These are phyloP conservation scores for Bellardia pandia DNA, from an alignment of 2,888 invertebrate genomes.

Conservation along the genomic window DNA sequence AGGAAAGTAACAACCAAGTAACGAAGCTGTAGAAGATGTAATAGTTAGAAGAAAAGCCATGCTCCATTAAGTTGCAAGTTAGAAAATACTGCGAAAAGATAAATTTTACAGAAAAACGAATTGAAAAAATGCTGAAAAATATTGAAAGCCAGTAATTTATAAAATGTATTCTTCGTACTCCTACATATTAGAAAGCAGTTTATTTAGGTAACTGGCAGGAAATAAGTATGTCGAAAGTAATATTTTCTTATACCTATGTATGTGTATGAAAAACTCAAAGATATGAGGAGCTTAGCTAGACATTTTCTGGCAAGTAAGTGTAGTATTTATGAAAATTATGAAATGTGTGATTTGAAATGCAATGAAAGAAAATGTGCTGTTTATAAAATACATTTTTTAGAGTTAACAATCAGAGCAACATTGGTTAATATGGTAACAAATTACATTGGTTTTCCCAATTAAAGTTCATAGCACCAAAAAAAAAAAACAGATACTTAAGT, in stretches of 20 bases:
- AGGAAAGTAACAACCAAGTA: constrained; percentile 21
- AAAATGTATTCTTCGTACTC: not conserved
- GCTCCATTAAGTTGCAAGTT: constrained; percentile 31
- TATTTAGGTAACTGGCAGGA: not conserved
- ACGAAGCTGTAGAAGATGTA: not conserved
- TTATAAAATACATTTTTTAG: not conserved
- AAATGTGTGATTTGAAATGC: not conserved
- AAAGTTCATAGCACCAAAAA: no score
- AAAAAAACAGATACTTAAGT: no score
- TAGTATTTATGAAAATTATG: not conserved
- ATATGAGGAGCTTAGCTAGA: not conserved
- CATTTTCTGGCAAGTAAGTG: not conserved
- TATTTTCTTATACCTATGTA: not conserved
- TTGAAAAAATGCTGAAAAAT: not conserved
- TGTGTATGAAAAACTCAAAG: not conserved
- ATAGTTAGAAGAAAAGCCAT: not conserved
- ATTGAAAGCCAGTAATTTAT: not conserved
- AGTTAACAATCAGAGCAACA: no score
- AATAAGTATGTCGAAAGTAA: not conserved
- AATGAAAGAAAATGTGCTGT: not conserved
- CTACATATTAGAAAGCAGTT: not conserved
- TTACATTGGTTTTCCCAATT: no score
- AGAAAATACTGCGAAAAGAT: constrained; percentile 4
- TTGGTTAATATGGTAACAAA: no score
- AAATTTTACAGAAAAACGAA: constrained; percentile 13